These are phyloP conservation scores for Drosophila bocki DNA, from an alignment of 1,140 invertebrate species.

Conservation along the genomic window DNA sequence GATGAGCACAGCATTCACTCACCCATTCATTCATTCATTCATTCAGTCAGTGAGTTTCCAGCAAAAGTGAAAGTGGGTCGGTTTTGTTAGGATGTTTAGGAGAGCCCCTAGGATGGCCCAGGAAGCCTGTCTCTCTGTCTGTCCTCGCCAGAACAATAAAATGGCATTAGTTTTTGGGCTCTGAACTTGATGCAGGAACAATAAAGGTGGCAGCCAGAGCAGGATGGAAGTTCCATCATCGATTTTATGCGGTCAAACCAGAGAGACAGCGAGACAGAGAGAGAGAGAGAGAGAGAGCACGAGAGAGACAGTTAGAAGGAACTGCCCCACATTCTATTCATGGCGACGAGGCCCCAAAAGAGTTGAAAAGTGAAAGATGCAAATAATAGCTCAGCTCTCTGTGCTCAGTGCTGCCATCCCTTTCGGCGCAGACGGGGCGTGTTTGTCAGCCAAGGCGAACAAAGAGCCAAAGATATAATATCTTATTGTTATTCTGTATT, in stretches of 20 bases:
- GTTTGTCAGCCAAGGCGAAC: slow-evolving; percentile 59
- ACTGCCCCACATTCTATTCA: slow-evolving; percentile 67
- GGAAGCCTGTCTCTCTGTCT: slow-evolving; percentile 8
- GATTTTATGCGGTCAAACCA: slow-evolving; percentile 78
- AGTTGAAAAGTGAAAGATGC: slow-evolving; percentile 79
- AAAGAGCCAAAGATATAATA: slow-evolving; percentile 75
- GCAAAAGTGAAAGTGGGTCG: slow-evolving; percentile 72
- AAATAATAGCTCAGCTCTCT: slow-evolving; percentile 59
- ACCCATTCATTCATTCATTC: slow-evolving; percentile 42
- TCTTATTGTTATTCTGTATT: slow-evolving; percentile 74
- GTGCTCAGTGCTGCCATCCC: slow-evolving; percentile 26
- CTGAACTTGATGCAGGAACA: slow-evolving; percentile 75
- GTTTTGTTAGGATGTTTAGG: slow-evolving; percentile 10
- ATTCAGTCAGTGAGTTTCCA: slow-evolving; percentile 51
- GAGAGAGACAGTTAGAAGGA: slow-evolving; percentile 13
- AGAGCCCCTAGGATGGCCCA: slow-evolving; percentile 23
- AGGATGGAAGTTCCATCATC: slow-evolving; percentile 50
- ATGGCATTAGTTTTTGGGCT: slow-evolving; percentile 81
- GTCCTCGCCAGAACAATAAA: slow-evolving; percentile 69
- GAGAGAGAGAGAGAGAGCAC: slow-evolving; percentile 4
- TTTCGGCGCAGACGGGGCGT: slow-evolving; percentile 38
- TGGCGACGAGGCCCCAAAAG: slow-evolving; percentile 49
- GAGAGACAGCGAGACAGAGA: slow-evolving; percentile 24
- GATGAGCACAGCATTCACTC: slow-evolving; percentile 65
- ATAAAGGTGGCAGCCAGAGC: slow-evolving; percentile 43